Base-by-base conservation (phyloP, 2,888 invertebrate species). In the Pammene aurita region DNA sequence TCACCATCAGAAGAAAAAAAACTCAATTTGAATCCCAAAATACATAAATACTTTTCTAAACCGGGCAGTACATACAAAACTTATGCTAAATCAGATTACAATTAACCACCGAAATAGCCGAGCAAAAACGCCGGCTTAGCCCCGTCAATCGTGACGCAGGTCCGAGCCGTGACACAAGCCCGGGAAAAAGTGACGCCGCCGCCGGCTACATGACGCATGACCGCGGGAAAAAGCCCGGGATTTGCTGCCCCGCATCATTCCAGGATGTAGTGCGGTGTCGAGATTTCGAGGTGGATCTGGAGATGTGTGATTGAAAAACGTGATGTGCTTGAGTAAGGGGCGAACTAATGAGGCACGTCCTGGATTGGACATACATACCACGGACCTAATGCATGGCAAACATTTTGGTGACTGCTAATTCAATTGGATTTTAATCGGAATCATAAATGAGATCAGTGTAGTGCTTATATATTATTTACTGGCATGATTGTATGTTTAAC, bases 111-210 rank as follows among this genome's bases (percentile, higher is more conserved):
- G 11, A 26, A 52, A 58, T 38, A 50, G n/a, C 55, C 11, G 52
- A 38, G 35, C 65, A 69, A 65, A 69, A 69, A 60, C 63, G 7
- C 13, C 42, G 46, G 52, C 44, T 52, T 46, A 58, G 60, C 35
- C 48, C 38, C 60, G 54, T 60, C 69, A 69, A 69, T 55, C 60
- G 52, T 68, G 68, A 68, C 64, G 58, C 54, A 69, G 69, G 69
- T 60, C 69, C 52, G 55, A 54, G 6, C 42, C 46, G 48, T 41
- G 64, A 58, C 57, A 50, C 38, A 10, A 57, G 54, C 18, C 38
- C 54, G 52, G 56, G 54, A 69, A 69, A 69, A 69, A 69, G 11
- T 65, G 69, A 69, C 69, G 46, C 44, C 18, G 69, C 65, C 69
- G 46, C 35, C 18, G 58, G 48, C 18, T 50, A 69, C 69, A 69